A percentile compares a stretch with the other conserved stretches of the same genome.
Evolutionary conservation across 2,888 invertebrate genomes (phyloP).

Genomic region (Nudaria mundana): DNA sequence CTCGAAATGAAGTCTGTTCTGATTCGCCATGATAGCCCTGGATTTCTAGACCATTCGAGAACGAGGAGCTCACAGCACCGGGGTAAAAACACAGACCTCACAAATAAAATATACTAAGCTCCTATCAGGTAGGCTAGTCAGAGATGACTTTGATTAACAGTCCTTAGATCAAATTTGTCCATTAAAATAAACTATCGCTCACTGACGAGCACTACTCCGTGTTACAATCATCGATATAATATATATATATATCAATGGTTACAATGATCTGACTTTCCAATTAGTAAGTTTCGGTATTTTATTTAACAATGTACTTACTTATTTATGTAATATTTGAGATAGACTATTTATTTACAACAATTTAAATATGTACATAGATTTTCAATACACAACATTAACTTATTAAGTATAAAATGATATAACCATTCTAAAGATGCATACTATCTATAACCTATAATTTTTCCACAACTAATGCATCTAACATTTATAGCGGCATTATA

Average conservation of each 20-base stretch:
- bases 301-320: constrained; percentile 32
- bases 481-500: constrained; percentile 40
- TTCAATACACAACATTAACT: constrained; percentile 64
- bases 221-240: too few relatives aligned
- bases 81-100: too few relatives aligned
- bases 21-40: too few relatives aligned
- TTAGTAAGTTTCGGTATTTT: constrained; percentile 27
- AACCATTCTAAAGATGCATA: constrained; percentile 37
- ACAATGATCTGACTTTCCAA: constrained; percentile 23
- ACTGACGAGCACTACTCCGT: constrained; percentile 41
- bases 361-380: constrained; percentile 71
- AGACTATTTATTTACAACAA: constrained; percentile 78
- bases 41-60: too few relatives aligned
- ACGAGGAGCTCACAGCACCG: too few relatives aligned
- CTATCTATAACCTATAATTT: constrained; percentile 38
- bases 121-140: too few relatives aligned
- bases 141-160: too few relatives aligned
- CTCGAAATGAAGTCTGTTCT: too few relatives aligned
- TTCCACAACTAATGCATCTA: constrained; percentile 38
- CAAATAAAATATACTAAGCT: too few relatives aligned
- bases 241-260: too few relatives aligned
- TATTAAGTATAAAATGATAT: constrained; percentile 51
- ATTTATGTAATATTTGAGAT: constrained; percentile 57
- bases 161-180: too few relatives aligned
- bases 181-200: too few relatives aligned